Base-by-base conservation (phyloP, 2,888 invertebrate genomes). In the Marasmarcha lunaedactyla region DNA sequence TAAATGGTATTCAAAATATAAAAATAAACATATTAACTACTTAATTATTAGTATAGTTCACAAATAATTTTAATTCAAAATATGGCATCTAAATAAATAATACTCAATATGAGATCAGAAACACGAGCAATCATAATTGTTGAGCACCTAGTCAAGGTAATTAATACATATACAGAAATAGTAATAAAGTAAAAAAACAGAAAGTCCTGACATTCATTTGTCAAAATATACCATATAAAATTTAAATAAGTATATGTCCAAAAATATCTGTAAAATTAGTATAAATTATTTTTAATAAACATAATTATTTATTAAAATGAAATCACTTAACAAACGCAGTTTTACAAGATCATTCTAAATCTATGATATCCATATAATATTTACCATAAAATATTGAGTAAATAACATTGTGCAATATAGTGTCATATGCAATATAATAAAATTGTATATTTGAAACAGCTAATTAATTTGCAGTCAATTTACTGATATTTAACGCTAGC, bases 31-130 rank as follows among this genome's bases (percentile, higher is more conserved):
- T 30, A 30, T 11, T n/a, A n/a, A 30, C 30, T 20, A 30, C 30
- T n/a, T 30, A 30, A 34, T 15, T 33, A 38, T 36, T 46, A n/a
- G n/a, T n/a, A 35, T 15, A 40, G 26, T 34, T 33, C 70, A 70
- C 69, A 73, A 71, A 71, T 67, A 66, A 56, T 59, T 55, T 59
- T 70, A 67, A 62, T 55, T 52, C n/a, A 54, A 64, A 62, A 70
- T 79, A 81, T 83, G 83, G 81, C 81, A 78, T 74, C 76, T 76
- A 76, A 72, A 79, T 79, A 81, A 78, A 78, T 79, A 81, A 81
- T 83, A 81, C 77, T 81, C 71, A 63, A 67, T 64, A 73, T 81
- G 81, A 83, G 81, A 83, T 83, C 81, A 76, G 73, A 74, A 68
- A 73, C 59, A 59, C 61, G 70, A 78, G 66, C 62, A 57, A 69